Conservation (phyloP, 2,113 vertebrate species). For the human region GRCh38 chr13:66076001-66076500, state of each 20-base stretch:
- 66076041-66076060: neutral
- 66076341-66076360: too few species aligned
- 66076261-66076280: neutral
- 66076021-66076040: conserved; percentile 17
- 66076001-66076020: neutral
- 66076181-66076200: neutral
- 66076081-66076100: neutral
- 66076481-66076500: neutral
- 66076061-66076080: neutral
- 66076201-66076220: neutral
- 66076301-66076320: neutral
- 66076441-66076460: too few species aligned
- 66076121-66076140: fast-evolving
- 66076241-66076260: neutral
- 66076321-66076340: neutral
- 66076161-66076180: neutral
- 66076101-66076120: neutral
- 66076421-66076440: neutral
- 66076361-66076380: neutral
- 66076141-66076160: neutral
- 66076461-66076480: fast-evolving
- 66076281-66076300: neutral
- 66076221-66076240: neutral
- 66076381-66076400: neutral
- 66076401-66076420: neutral